These are phyloP conservation scores for Acrocephalus kingi DNA, from an alignment of 2,113 vertebrate species.

Conservation along the genomic window DNA sequence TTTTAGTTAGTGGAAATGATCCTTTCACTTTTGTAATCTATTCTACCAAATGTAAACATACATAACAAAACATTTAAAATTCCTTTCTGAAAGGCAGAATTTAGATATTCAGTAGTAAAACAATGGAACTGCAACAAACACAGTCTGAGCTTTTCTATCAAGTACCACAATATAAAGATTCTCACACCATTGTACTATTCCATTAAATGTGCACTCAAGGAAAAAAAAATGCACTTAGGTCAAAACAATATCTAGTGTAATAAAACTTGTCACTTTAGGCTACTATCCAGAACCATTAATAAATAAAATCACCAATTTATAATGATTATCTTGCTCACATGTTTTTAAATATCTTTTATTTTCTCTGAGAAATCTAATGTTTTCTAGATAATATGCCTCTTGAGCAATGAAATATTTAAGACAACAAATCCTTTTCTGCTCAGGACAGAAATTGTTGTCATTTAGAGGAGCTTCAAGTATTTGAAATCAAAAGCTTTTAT, in stretches of 20 bases:
- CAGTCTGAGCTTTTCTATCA: background rate
- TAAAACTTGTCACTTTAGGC: background rate
- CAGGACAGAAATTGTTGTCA: background rate
- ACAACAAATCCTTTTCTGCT: background rate
- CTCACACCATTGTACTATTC: background rate
- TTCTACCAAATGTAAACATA: background rate
- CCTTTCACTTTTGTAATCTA: background rate
- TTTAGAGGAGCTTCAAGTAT: background rate
- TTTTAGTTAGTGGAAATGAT: background rate
- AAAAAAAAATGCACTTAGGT: background rate
- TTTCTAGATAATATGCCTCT: background rate
- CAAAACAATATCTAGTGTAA: background rate
- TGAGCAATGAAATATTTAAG: background rate
- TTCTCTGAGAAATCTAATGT: background rate
- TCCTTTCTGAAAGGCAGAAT: background rate
- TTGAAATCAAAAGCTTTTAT: background rate
- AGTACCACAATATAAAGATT: background rate
- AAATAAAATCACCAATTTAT: slow-evolving; percentile 2
- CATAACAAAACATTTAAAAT: background rate
- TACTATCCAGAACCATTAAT: background rate
- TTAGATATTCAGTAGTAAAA: background rate
- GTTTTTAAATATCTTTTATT: background rate
- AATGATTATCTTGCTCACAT: background rate
- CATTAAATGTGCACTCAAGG: background rate
- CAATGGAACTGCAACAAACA: background rate